Evolutionary conservation across 1,140 invertebrate species (phyloP), one percentile per base, ranked within the genome.

Genomic region (Drosophila fuyamai): DNA sequence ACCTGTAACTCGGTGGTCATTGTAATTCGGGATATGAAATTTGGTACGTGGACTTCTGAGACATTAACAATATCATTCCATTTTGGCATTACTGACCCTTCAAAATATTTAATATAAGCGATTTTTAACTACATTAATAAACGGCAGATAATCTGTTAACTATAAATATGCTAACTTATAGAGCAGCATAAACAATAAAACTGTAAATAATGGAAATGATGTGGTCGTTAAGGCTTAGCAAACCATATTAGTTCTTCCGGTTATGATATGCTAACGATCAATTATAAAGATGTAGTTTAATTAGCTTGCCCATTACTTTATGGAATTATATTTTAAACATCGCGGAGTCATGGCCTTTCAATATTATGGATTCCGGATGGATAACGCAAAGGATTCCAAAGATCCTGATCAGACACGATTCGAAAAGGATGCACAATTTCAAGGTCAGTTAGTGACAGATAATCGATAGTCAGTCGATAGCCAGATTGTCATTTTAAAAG

Each of bases 401-500:
- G 8, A 12, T 46, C n/a, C 29, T 36, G 29, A 16, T 12, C 1
- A 14, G 10, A 0, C n/a, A 1, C 5, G 16, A n/a, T 13, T 29
- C 14, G 3, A 14, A 14, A 14, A 35, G 32, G 50, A 36, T 18
- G 2, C 13, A 9, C 27, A 8, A 9, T 1, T 53, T 41, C 23
- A 68, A 44, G 60, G 65, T 53, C 29, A 38, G 16, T 27, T 16
- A 16, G 12, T 23, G 43, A 48, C 9, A 4, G 10, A 14, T 4
- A 9, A 27, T 48, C 62, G 62, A 65, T 65, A 47, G 57, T 57
- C 36, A n/a, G 6, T 16, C 44, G 43, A 65, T 40, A 66, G 6
- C 23, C 16, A 35, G 14, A 44, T 57, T 65, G 62, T 46, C 58
- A 62, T 35, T 13, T 65, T 44, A 62, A 68, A 55, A 27, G 61